These are phyloP conservation scores for Gobiocypris rarus DNA, from an alignment of 2,113 vertebrate genomes.

Conservation along the genomic window DNA sequence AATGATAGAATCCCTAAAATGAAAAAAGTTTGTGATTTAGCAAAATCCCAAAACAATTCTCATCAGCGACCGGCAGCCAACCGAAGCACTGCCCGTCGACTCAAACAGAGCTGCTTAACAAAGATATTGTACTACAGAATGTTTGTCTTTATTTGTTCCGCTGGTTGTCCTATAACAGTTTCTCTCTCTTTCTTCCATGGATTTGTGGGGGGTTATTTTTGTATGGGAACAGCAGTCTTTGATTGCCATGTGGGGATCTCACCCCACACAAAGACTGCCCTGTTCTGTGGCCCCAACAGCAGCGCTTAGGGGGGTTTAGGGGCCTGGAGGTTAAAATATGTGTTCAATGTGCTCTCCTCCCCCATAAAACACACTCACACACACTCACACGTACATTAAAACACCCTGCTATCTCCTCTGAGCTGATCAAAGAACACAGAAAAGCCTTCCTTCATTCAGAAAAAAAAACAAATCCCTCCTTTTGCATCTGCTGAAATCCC, in stretches of 20 bases:
- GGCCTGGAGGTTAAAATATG: constrained; percentile 71
- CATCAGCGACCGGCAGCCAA: constrained; percentile 12
- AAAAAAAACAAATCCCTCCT: constrained; percentile 21
- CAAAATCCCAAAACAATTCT: background rate
- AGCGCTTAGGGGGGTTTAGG: constrained; percentile 57
- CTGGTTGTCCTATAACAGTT: constrained; percentile 37
- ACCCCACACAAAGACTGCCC: constrained; percentile 79
- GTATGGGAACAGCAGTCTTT: constrained; percentile 76
- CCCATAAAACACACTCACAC: constrained; percentile 57
- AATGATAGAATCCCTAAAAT: background rate
- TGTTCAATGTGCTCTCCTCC: constrained; percentile 64
- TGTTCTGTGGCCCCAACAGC: constrained; percentile 77
- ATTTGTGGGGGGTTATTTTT: constrained; percentile 77
- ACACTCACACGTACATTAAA: constrained; percentile 57
- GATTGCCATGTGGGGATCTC: constrained; percentile 79
- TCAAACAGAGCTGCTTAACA: background rate
- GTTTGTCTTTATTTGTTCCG: constrained; percentile 38
- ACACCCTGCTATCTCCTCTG: background rate
- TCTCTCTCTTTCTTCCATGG: constrained; percentile 55
- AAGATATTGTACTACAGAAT: background rate
- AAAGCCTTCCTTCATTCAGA: background rate
- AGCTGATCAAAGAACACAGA: constrained; percentile 9
- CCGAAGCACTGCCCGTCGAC: background rate
- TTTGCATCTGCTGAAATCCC: constrained; percentile 45
- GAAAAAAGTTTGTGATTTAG: background rate